Conservation (phyloP, 2,113 vertebrate genomes). For the Rissa tridactyla region DNA sequence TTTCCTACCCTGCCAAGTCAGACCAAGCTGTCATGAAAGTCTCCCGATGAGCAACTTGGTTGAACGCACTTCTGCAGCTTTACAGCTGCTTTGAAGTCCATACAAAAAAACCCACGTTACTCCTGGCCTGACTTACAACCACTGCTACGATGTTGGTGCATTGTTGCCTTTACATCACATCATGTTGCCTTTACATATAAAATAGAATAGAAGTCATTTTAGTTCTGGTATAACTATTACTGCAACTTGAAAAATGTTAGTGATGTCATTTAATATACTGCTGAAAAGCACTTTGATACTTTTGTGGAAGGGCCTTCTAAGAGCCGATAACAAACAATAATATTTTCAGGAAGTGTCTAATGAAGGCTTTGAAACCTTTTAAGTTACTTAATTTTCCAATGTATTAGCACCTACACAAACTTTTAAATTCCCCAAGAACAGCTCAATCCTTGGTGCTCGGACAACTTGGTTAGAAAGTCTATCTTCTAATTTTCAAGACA, state of each 20-base stretch:
- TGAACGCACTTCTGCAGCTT: neutral
- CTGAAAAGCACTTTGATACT: neutral
- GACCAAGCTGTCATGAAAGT: neutral
- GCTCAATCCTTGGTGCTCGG: neutral
- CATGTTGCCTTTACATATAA: neutral
- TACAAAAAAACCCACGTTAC: neutral
- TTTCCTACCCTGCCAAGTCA: neutral
- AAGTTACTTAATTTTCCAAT: neutral
- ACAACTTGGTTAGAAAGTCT: neutral
- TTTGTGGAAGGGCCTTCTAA: neutral
- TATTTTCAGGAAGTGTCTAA: neutral
- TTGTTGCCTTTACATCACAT: neutral
- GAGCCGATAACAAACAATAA: neutral
- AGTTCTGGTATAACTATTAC: neutral
- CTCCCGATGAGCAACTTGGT: neutral
- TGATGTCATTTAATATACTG: neutral
- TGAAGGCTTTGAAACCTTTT: neutral
- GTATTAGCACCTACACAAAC: neutral
- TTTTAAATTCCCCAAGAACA: neutral
- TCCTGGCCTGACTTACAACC: neutral
- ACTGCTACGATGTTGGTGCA: neutral
- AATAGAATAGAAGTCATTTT: neutral
- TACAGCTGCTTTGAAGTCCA: neutral
- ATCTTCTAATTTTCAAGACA: neutral
- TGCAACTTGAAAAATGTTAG: neutral